Evolutionary conservation across 2,888 invertebrate genomes (phyloP).

Genomic region (Cephus nigrinus): DNA sequence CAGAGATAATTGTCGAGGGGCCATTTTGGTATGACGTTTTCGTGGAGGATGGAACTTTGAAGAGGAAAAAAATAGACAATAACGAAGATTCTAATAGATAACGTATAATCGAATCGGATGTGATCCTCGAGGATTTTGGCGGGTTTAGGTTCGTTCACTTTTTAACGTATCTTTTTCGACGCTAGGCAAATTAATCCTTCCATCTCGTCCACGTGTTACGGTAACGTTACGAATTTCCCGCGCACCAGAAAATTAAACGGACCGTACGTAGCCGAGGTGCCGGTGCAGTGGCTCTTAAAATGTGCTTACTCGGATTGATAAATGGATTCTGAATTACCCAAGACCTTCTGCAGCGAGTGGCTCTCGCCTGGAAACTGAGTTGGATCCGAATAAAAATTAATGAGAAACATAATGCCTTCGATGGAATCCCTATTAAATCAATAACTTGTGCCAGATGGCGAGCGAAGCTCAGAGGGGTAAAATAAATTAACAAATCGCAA

Average conservation of each 20-base stretch:
- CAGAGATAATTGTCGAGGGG: not conserved
- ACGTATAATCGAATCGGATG: not conserved
- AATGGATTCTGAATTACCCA: constrained; percentile 3
- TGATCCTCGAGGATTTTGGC: not conserved
- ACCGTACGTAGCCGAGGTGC: not conserved
- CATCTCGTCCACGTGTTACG: not conserved
- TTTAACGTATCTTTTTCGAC: not conserved
- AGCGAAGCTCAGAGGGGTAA: not conserved
- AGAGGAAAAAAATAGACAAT: not conserved
- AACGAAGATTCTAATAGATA: not conserved
- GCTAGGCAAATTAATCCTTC: not conserved
- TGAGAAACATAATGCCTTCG: constrained; percentile 5
- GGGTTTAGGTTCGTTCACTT: not conserved
- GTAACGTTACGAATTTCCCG: not conserved
- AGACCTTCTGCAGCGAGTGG: not conserved
- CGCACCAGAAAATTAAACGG: not conserved
- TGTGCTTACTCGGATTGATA: not conserved
- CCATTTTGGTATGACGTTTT: not conserved
- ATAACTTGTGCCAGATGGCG: not conserved
- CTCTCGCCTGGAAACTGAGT: not conserved
- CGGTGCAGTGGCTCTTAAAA: not conserved
- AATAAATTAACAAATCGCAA: constrained; percentile 1
- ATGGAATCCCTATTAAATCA: not conserved
- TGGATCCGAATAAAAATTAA: constrained; percentile 1
- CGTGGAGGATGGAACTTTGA: not conserved